Percentiles rank a stretch among this genome's conserved stretches.
Evolutionary conservation across 2,797 vertebrate genomes (phyloP).

Genomic region (Gallinago nigripennis): DNA sequence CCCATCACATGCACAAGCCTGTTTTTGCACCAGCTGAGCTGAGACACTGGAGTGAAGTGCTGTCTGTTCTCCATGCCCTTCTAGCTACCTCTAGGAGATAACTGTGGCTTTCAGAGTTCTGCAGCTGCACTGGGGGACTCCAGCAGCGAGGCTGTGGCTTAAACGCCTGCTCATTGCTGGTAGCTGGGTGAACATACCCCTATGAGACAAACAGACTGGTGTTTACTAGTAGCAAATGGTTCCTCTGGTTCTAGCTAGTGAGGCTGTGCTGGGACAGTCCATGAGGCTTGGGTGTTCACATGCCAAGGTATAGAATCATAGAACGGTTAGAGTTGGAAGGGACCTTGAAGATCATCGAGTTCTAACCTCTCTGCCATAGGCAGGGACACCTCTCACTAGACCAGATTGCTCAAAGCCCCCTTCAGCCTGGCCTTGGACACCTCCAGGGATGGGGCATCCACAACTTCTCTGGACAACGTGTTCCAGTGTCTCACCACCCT

Average conservation of each 20-base stretch:
- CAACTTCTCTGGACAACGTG: no score
- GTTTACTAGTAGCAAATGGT: neutral
- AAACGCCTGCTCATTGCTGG: neutral
- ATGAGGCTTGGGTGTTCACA: neutral
- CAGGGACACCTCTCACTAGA: no score
- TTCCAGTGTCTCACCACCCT: no score
- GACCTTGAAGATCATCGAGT: no score
- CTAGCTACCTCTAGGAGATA: neutral
- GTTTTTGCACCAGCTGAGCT: neutral
- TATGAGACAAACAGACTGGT: neutral
- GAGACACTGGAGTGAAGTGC: neutral
- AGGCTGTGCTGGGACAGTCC: neutral
- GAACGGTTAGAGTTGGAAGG: no score
- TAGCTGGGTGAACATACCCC: neutral
- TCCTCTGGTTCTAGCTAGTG: neutral
- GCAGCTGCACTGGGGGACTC: rapidly evolving
- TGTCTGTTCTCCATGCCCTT: neutral
- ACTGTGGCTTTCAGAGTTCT: neutral
- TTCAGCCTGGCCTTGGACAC: no score
- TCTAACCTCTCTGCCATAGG: no score
- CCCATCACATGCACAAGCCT: neutral
- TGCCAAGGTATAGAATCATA: neutral
- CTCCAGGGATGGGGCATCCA: no score
- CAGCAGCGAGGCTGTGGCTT: neutral
- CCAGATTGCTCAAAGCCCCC: no score